Base-by-base conservation (phyloP, 1,140 invertebrate species). In the Holcopasites calliopsidis region DNA sequence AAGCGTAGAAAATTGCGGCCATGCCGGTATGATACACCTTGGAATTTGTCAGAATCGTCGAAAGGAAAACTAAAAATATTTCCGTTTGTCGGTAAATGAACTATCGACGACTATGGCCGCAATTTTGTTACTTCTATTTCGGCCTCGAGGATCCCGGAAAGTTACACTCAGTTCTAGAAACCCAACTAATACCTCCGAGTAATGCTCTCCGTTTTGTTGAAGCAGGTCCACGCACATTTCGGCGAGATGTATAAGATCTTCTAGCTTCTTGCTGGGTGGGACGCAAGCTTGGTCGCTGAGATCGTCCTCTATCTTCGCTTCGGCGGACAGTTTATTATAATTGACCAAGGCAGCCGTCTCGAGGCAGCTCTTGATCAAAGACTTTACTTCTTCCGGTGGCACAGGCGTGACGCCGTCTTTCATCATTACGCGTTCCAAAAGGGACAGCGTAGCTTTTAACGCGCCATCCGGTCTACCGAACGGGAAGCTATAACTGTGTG, bases 171-270 rank as follows among this genome's bases (percentile, higher is more conserved):
- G 84, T 89, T 89, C 86, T 89, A 91, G 90, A 90, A 91, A 91
- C 89, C 86, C 85, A 88, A 90, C 92, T 94, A 91, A 91, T 95
- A 99, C 99, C 97, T 99, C 98, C 77, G 98, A 98, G 93, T 99
- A 99, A 92, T 99, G 98, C 91, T 99, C 99, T 93, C 99, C 98
- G 89, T 99, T 99, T 92, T 99, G 99, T 90, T 99, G 98, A 52
- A 99, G 92, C 13, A 99, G 94, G 91, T 99, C 99, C 47, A 99
- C 98, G 92, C 99, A 99, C 11, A 99, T 93, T 90, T 99, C 98
- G 18, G 98, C 97, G 60, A 99, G 94, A 89, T 98, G 98, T 87
- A 99, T 98, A 21, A 99, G 94, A 91, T 99, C 98, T 89, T 99
- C 98, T 18, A 99, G 93, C 89, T 98, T 98, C 91, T 97, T 97